These are phyloP conservation scores for Spinus pinus DNA, from an alignment of 2,797 vertebrate species.

Conservation along the genomic window DNA sequence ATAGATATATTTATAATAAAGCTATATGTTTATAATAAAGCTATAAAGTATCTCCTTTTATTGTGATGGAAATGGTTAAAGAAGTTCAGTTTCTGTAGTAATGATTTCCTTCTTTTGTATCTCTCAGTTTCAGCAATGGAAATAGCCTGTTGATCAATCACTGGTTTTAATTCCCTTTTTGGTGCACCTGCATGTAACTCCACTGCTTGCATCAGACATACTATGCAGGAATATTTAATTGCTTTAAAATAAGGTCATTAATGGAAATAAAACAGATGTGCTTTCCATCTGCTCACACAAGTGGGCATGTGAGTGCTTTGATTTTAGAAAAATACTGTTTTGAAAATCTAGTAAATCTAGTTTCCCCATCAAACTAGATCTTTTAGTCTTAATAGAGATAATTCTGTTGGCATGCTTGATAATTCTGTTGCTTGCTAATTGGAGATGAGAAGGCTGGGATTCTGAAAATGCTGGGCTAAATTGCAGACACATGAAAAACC, in stretches of 20 bases:
- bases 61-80: not conserved
- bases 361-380: not conserved
- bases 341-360: not conserved
- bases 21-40: not conserved
- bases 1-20: not conserved
- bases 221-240: not conserved
- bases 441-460: not conserved
- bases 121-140: not conserved
- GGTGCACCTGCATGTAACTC: not conserved
- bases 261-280: not conserved
- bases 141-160: not conserved
- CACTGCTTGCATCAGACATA: not conserved
- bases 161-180: not conserved
- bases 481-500: not conserved
- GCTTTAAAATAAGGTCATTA: not conserved
- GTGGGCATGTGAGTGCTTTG: not conserved
- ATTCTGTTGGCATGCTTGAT: not conserved
- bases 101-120: not conserved
- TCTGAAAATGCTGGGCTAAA: not conserved
- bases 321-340: conserved; percentile 1
- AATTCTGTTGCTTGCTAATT: not conserved
- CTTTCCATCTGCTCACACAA: not conserved
- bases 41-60: not conserved
- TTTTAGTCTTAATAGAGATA: not conserved
- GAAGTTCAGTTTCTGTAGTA: not conserved